phyloP scores from a whole-genome alignment of 1,140 invertebrate genomes.

The Scaptomyza hsui region DNA sequence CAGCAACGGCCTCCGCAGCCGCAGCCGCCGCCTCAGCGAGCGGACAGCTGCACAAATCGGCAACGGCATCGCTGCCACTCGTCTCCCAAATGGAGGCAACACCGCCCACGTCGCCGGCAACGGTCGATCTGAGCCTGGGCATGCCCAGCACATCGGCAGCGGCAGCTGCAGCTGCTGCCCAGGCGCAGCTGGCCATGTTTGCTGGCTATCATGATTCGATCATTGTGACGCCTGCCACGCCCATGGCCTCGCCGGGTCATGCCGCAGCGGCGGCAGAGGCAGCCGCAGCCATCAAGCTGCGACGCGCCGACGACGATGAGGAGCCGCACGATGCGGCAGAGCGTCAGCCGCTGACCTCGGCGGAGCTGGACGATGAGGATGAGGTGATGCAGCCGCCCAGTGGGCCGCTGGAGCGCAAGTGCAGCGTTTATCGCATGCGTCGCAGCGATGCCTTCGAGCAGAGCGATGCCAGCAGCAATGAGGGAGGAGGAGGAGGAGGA shows the following conservation, averaged over 20 bases:
- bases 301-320: slow-evolving; percentile 51
- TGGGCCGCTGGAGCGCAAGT: slow-evolving; percentile 79
- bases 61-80: slow-evolving; percentile 79
- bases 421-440: slow-evolving; percentile 83
- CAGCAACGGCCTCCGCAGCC: background rate
- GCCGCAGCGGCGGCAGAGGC: slow-evolving; percentile 17
- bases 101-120: slow-evolving; percentile 60
- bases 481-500: no score
- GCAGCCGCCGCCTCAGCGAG: background rate
- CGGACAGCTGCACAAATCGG: slow-evolving; percentile 79
- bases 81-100: slow-evolving; percentile 76
- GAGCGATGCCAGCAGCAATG: slow-evolving; percentile 22
- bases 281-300: slow-evolving; percentile 45
- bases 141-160: slow-evolving; percentile 61
- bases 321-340: slow-evolving; percentile 60
- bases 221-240: slow-evolving; percentile 84
- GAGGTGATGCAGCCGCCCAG: slow-evolving; percentile 64
- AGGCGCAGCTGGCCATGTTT: slow-evolving; percentile 61
- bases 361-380: slow-evolving; percentile 62
- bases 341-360: slow-evolving; percentile 63
- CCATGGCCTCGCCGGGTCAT: slow-evolving; percentile 82
- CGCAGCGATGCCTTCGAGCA: slow-evolving; percentile 73
- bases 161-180: slow-evolving; percentile 53
- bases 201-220: slow-evolving; percentile 77
- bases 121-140: slow-evolving; percentile 20